Percentiles rank a stretch among this genome's conserved stretches.
These are phyloP conservation scores for Andrena camellia DNA, from an alignment of 2,888 invertebrate species.

Conservation along the genomic window DNA sequence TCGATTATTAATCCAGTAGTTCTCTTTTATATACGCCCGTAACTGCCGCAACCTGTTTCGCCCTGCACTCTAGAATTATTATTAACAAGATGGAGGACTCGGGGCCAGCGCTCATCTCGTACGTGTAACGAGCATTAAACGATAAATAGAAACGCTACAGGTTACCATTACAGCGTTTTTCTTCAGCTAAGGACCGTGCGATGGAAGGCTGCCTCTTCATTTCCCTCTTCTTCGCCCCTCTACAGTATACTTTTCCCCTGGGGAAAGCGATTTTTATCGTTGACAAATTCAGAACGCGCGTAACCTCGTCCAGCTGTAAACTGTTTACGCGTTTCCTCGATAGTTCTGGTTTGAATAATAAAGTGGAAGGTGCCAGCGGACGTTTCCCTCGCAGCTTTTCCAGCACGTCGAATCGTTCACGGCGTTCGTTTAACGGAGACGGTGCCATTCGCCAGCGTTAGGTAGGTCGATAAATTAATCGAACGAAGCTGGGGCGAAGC, in stretches of 20 bases:
- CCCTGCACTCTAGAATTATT: conserved; percentile 63
- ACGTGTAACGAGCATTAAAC: conserved; percentile 53
- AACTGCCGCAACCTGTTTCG: conserved; percentile 62
- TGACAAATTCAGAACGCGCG: conserved; percentile 3
- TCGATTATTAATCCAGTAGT: conserved; percentile 69
- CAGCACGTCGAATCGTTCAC: conserved; percentile 31
- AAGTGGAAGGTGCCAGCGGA: conserved; percentile 4
- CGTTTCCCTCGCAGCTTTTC: conserved; percentile 33
- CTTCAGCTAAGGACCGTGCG: neutral
- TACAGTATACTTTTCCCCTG: neutral
- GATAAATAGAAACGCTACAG: conserved; percentile 59
- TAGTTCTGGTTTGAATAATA: conserved; percentile 23
- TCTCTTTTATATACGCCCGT: conserved; percentile 59
- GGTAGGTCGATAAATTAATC: conserved; percentile 75
- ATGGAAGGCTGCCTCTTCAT: neutral
- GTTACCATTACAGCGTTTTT: conserved; percentile 19
- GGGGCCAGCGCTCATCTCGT: conserved; percentile 29
- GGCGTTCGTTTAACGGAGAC: conserved; percentile 18
- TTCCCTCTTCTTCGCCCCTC: no score
- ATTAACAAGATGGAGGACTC: conserved; percentile 57
- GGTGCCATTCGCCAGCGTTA: conserved; percentile 51
- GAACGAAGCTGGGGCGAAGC: conserved; percentile 53
- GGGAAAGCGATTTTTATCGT: neutral
- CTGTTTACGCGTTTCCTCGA: conserved; percentile 7
- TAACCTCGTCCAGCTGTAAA: neutral